Evolutionary conservation across 2,797 vertebrate species (phyloP).

Genomic region (Erethizon dorsatum): DNA sequence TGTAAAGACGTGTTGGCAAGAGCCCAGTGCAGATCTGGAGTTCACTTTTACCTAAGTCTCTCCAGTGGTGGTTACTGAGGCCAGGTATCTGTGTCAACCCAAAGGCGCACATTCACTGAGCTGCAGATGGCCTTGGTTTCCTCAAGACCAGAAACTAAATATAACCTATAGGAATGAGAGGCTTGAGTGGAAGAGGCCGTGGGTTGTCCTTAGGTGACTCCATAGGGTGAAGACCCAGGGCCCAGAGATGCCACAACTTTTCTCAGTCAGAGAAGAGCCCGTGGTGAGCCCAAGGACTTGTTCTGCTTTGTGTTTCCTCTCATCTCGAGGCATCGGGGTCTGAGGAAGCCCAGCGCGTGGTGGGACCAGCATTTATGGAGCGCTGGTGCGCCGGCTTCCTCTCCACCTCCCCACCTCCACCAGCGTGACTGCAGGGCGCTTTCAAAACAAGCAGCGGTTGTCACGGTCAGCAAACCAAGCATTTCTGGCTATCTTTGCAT

Average conservation of each 20-base stretch:
- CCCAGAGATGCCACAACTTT: background rate
- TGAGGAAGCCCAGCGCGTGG: fast-evolving
- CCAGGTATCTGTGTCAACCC: fast-evolving
- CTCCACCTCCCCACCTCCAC: fast-evolving
- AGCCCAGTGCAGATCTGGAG: background rate
- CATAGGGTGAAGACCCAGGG: background rate
- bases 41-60: background rate
- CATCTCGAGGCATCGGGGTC: fast-evolving
- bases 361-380: background rate
- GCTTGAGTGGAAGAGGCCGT: fast-evolving
- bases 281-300: background rate
- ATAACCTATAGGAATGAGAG: background rate
- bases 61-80: background rate
- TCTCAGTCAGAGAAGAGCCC: background rate
- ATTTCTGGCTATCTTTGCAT: background rate
- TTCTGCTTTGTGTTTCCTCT: no score
- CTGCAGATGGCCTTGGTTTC: background rate
- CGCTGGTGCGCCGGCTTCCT: fast-evolving
- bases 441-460: fast-evolving
- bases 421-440: fast-evolving
- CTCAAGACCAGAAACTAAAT: no score
- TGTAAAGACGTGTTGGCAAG: background rate
- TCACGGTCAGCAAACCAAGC: fast-evolving
- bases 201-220: fast-evolving
- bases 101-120: fast-evolving